Percentiles rank a stretch among this genome's conserved stretches.
These are phyloP conservation scores for Aricia agestis DNA, from an alignment of 1,140 invertebrate genomes.

Conservation along the genomic window DNA sequence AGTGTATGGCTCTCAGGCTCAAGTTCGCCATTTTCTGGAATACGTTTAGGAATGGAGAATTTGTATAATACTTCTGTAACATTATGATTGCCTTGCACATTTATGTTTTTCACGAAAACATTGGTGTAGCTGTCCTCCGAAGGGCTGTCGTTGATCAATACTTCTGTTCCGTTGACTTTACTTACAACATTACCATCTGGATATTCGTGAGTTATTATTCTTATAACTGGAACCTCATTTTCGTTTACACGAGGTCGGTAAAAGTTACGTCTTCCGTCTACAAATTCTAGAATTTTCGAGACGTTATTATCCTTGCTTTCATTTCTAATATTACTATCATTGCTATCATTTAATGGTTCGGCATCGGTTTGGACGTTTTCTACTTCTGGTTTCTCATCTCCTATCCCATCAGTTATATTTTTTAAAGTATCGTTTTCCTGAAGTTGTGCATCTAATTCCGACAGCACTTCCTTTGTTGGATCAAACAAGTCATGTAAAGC, in stretches of 20 bases:
- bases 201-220: conserved; percentile 23
- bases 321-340: neutral
- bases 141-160: conserved; percentile 13
- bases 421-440: neutral
- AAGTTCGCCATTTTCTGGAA: neutral
- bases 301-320: too few species aligned
- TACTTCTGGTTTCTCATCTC: neutral
- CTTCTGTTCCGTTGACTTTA: conserved; percentile 24
- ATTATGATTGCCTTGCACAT: neutral
- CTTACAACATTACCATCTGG: conserved; percentile 24
- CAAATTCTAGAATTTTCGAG: neutral
- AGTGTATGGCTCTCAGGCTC: neutral
- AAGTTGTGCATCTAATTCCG: neutral
- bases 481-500: neutral
- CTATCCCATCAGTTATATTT: neutral
- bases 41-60: neutral
- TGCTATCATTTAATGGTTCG: neutral
- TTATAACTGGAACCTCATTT: conserved; percentile 15
- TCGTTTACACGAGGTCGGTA: neutral
- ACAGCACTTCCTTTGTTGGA: neutral
- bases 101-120: neutral
- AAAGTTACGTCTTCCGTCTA: neutral
- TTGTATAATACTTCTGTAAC: neutral
- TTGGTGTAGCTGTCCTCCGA: neutral
- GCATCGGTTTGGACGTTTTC: neutral